Evolutionary conservation across 2,888 invertebrate species (phyloP), one percentile per base, ranked within the genome.

Genomic region (Apotomis betuletana): DNA sequence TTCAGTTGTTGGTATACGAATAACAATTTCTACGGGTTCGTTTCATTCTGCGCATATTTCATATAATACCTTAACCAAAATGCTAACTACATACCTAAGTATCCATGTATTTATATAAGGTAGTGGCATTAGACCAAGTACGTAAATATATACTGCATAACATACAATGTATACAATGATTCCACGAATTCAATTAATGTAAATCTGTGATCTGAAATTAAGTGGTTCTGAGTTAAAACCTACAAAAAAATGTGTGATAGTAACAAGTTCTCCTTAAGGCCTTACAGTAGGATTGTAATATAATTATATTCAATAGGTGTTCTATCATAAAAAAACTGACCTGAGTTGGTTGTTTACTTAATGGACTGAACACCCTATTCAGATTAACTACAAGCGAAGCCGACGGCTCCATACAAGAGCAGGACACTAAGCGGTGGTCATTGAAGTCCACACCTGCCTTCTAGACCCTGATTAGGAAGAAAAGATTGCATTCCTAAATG

Each of bases 301-400:
- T 6, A n/a, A n/a, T n/a, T n/a, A 41, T 41, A 41, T 41, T 60
- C 3, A 6, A 51, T 51, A 49, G 13, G 10, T 36, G 10, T 46
- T 44, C 27, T 12, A 54, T 13, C 49, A 4, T 49, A 57, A 60
- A 41, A 41, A 70, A 36, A 15, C 38, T 15, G 41, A 41, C 10
- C 4, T 46, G n/a, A 13, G 57, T 49, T 58, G n/a, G 4, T 57
- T 10, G 41, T 41, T 41, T 12, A 36, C 38, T 44, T 62, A 62
- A 63, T 69, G 62, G 57, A 63, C 57, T 69, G 62, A 51, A 64
- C 69, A 64, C 64, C 64, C 44, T 49, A 61, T 60, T 70, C n/a
- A 65, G 60, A 54, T 60, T 15, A 49, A 38, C 41, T 41, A 41
- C 6, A 65, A 51, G 49, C 15, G 15, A 65, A 60, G 54, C 70